Percentiles rank a stretch among this genome's conserved stretches.
These are phyloP conservation scores for Trigoniulus corallinus DNA, from an alignment of 1,140 invertebrate species.

Conservation along the genomic window DNA sequence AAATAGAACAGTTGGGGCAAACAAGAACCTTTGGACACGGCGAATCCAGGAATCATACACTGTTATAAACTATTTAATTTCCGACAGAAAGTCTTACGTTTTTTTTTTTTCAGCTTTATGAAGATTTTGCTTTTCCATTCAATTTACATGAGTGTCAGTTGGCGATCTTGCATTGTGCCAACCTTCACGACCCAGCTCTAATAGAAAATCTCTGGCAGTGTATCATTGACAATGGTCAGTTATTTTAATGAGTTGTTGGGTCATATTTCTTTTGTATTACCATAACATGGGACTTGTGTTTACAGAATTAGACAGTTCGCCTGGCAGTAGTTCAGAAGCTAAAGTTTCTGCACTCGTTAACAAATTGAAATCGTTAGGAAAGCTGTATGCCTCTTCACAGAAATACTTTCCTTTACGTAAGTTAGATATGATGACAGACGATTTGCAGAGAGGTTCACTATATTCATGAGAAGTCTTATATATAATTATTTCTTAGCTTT, in stretches of 20 bases:
- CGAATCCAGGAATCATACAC: background rate
- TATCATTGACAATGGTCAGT: slow-evolving; percentile 35
- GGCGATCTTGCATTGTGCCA: slow-evolving; percentile 35
- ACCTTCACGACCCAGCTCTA: slow-evolving; percentile 30
- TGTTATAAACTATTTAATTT: slow-evolving; percentile 20
- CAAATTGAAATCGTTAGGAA: slow-evolving; percentile 28
- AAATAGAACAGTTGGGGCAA: too few relatives aligned
- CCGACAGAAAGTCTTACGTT: slow-evolving; percentile 40
- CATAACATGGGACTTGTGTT: slow-evolving; percentile 8
- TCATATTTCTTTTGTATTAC: slow-evolving; percentile 7
- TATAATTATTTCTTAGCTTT: slow-evolving; percentile 24
- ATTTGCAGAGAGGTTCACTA: background rate
- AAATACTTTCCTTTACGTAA: slow-evolving; percentile 36
- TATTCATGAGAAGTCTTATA: background rate
- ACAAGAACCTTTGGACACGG: too few relatives aligned
- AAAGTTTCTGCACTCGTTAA: slow-evolving; percentile 25
- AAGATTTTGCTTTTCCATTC: slow-evolving; percentile 33
- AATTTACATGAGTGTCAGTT: slow-evolving; percentile 34
- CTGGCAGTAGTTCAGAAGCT: slow-evolving; percentile 5
- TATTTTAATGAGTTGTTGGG: too few relatives aligned
- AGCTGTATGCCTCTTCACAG: slow-evolving; percentile 29
- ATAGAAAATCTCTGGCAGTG: slow-evolving; percentile 35
- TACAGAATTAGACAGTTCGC: slow-evolving; percentile 8
- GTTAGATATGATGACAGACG: slow-evolving; percentile 7
- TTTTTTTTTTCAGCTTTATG: slow-evolving; percentile 43